phyloP scores from a whole-genome alignment of 1,140 invertebrate genomes.

The Lineus longissimus region DNA sequence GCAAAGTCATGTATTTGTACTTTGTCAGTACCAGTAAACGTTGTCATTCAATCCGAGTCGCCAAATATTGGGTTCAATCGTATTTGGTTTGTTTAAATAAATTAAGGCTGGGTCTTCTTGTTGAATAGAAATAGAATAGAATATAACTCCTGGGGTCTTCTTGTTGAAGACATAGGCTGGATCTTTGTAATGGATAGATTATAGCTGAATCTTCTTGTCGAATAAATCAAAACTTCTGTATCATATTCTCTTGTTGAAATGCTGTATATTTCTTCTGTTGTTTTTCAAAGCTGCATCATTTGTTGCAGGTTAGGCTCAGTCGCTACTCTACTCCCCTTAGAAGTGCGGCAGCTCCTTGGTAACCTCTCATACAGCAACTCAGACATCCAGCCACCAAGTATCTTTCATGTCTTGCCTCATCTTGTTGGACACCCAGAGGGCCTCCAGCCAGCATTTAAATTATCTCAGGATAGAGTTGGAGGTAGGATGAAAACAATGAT shows the following conservation, averaged over 20 bases:
- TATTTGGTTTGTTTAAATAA: too few relatives aligned
- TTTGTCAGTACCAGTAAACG: neutral
- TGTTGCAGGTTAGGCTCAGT: neutral
- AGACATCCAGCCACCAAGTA: slow-evolving; percentile 66
- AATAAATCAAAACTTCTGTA: too few relatives aligned
- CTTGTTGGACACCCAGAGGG: slow-evolving; percentile 74
- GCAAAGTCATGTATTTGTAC: neutral
- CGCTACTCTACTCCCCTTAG: slow-evolving; percentile 19
- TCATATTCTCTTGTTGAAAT: neutral
- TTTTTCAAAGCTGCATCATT: neutral
- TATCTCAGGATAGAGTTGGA: slow-evolving; percentile 70
- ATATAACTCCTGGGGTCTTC: too few relatives aligned
- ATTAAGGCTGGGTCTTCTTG: too few relatives aligned
- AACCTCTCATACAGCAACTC: slow-evolving; percentile 21
- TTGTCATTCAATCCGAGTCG: neutral
- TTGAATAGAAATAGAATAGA: too few relatives aligned
- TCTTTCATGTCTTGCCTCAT: slow-evolving; percentile 84
- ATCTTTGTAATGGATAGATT: too few relatives aligned
- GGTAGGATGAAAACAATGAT: slow-evolving; percentile 55
- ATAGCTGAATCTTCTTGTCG: too few relatives aligned
- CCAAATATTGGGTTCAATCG: neutral
- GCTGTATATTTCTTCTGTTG: neutral
- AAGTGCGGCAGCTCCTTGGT: slow-evolving; percentile 30
- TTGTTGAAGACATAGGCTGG: too few relatives aligned
- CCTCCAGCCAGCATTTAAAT: slow-evolving; percentile 71